These are phyloP conservation scores for Micropoecilia bifurca DNA, from an alignment of 2,797 vertebrate species.

Conservation along the genomic window DNA sequence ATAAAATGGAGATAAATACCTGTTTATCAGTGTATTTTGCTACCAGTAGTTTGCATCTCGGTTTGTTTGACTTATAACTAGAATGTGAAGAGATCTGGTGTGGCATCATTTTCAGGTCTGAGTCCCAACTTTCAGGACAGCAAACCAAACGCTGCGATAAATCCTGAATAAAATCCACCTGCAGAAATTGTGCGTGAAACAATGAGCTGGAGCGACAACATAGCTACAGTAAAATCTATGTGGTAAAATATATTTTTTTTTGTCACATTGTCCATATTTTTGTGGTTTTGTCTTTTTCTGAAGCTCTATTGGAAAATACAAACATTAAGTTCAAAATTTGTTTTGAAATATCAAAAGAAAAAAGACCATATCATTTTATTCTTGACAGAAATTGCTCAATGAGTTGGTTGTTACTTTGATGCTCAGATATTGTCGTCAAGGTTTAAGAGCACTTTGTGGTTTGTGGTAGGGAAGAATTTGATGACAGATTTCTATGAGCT, in stretches of 20 bases:
- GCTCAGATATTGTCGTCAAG: slow-evolving; percentile 6
- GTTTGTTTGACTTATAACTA: background rate
- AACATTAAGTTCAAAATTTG: background rate
- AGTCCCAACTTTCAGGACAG: background rate
- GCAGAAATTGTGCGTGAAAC: background rate
- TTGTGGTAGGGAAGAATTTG: slow-evolving; percentile 5
- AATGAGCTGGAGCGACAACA: background rate
- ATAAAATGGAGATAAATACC: background rate
- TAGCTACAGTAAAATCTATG: background rate
- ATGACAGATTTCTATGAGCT: background rate
- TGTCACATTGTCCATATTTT: background rate
- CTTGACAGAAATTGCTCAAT: background rate
- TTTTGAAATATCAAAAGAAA: background rate
- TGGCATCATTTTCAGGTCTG: background rate
- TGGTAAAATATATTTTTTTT: background rate
- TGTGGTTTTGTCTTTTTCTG: background rate
- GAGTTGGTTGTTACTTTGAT: background rate
- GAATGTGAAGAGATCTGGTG: background rate
- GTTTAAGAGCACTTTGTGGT: slow-evolving; percentile 20
- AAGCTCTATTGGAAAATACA: background rate
- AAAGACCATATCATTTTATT: background rate
- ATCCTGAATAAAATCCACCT: background rate
- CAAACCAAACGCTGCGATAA: background rate
- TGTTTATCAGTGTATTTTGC: background rate
- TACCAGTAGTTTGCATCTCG: background rate